Conservation (phyloP, 64 coral and sea anemone species). For the Porites lutea region DNA sequence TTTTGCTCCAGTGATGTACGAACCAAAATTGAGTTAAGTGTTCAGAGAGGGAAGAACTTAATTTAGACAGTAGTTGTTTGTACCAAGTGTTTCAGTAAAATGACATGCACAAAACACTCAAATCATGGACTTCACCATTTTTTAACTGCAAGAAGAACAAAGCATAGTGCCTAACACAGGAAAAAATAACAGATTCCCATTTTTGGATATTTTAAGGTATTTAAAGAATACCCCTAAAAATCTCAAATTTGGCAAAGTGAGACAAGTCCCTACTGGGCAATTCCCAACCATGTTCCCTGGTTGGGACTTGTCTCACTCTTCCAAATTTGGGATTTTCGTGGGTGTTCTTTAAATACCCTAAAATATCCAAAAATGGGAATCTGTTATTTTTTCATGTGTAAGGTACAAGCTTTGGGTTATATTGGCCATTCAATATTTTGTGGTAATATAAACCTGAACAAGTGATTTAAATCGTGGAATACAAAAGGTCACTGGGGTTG, state of each 20-base stretch:
- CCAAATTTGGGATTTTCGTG: no score
- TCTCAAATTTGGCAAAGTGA: no score
- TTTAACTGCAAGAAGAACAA: slow-evolving; percentile 2
- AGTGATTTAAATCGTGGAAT: not conserved
- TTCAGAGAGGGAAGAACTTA: not conserved
- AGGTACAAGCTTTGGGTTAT: slow-evolving; percentile 6
- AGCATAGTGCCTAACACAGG: not conserved
- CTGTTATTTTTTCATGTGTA: no score
- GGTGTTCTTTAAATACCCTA: no score
- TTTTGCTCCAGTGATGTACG: not conserved
- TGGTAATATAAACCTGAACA: slow-evolving; percentile 2
- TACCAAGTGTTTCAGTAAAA: slow-evolving; percentile 16
- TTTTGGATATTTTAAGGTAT: no score
- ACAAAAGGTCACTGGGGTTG: not conserved
- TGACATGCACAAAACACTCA: slow-evolving; percentile 6
- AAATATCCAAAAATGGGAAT: no score
- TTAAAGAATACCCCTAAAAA: no score
- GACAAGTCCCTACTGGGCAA: no score
- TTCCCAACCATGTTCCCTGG: no score
- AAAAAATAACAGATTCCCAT: no score
- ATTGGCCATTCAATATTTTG: slow-evolving; percentile 9
- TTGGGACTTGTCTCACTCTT: no score
- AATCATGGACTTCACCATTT: slow-evolving; percentile 12
- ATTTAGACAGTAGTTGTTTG: slow-evolving; percentile 11
- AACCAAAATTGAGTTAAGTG: slow-evolving; percentile 10